A percentile compares a stretch with the other conserved stretches of the same genome.
Conservation (phyloP, 2,888 invertebrate genomes). For the Oscheius sp. region DNA sequence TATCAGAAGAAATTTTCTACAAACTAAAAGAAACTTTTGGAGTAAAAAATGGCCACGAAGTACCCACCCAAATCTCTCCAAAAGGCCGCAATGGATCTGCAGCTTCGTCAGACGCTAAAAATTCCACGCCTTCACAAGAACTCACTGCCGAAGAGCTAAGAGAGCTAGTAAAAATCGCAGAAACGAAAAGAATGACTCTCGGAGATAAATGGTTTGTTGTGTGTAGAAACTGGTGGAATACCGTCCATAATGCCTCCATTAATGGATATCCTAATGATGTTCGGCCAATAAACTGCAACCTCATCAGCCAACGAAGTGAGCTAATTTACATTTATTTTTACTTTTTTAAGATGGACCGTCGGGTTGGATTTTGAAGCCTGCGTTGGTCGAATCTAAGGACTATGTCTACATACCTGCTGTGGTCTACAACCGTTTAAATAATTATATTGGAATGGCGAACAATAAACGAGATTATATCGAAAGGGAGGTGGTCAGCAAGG, state of each 20-base stretch:
- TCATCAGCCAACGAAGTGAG: slow-evolving; percentile 35
- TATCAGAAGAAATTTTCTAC: not conserved
- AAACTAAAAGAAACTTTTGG: slow-evolving; percentile 1
- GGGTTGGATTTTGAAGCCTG: slow-evolving; percentile 35
- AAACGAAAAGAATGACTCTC: slow-evolving; percentile 29
- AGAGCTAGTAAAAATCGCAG: slow-evolving; percentile 33
- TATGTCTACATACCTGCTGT: slow-evolving; percentile 49
- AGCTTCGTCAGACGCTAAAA: too few species aligned
- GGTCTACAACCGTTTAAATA: slow-evolving; percentile 35
- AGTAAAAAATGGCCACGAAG: not conserved
- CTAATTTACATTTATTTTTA: not conserved
- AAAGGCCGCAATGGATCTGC: not conserved
- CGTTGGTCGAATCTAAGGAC: slow-evolving; percentile 49
- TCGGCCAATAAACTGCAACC: slow-evolving; percentile 44
- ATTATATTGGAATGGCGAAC: slow-evolving; percentile 47
- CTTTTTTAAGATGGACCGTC: slow-evolving; percentile 21
- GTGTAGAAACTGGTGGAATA: slow-evolving; percentile 53
- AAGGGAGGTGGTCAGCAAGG: slow-evolving; percentile 45
- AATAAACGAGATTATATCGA: slow-evolving; percentile 54
- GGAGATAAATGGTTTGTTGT: slow-evolving; percentile 50
- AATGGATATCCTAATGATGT: slow-evolving; percentile 44
- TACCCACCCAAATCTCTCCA: not conserved
- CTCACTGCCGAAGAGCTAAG: slow-evolving; percentile 31
- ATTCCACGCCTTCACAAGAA: too few species aligned
- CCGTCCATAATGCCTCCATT: slow-evolving; percentile 34